Evolutionary conservation across 2,888 invertebrate genomes (phyloP), one percentile per base, ranked within the genome.

Genomic region (Leptothorax acervorum): DNA sequence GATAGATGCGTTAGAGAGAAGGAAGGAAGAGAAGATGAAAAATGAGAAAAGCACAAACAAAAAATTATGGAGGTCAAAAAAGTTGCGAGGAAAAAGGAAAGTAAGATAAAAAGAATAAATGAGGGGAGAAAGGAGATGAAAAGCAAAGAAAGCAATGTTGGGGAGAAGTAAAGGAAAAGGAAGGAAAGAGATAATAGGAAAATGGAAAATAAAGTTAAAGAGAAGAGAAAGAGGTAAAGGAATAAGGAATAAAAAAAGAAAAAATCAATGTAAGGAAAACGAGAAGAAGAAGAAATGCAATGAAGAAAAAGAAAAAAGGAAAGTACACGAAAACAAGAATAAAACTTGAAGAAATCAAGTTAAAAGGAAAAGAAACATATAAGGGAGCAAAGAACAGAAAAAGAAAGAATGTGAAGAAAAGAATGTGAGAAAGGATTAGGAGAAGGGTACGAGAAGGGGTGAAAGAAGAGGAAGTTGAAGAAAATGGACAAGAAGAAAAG

Each of bases 1-100:
- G 57, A 74, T 70, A 42, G 42, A 76, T 55, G 15, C 4, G 23
- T 31, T 31, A 42, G 31, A 62, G 39, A 60, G 63, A 63, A 73
- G 65, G 28, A 63, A 48, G 28, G 11, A 8, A 12, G 8, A 70
- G 18, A 35, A 31, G 31, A 45, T 55, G n/a, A 78, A 68, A 42
- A 68, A 68, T 55, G 55, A 55, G 55, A 66, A 66, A 12, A 39
- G 11, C 6, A 31, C 1, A 23, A 28, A 18, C 1, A n/a, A 51
- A 35, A 18, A 12, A 42, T 62, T 45, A 45, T 28, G 18, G 0
- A 65, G 5, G 12, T 3, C 15, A 15, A 57, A 9, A 60, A 35
- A 39, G 8, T 35, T 23, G 11, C 1, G 11, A 48, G 23, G 2
- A 1, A 23, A 18, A 12, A 62, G 31, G 31, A 28, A 12, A 35